These are phyloP conservation scores for Emydoidea blandingii DNA, from an alignment of 2,797 vertebrate species.

Conservation along the genomic window DNA sequence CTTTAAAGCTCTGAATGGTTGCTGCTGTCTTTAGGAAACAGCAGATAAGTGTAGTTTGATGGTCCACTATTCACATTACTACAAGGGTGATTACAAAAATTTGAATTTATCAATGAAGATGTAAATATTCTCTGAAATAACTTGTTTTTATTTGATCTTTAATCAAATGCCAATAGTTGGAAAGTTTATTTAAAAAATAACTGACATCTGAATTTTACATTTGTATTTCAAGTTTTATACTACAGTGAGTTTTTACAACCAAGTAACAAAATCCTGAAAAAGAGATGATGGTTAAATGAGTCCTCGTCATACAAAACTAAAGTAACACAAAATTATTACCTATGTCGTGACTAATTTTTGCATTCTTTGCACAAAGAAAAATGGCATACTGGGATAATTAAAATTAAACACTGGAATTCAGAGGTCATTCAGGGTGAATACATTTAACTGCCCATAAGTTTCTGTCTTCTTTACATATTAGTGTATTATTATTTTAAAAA, in stretches of 20 bases:
- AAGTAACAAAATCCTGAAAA: neutral
- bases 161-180: neutral
- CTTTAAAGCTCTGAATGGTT: neutral
- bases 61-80: neutral
- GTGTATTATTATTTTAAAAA: neutral
- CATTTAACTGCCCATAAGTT: neutral
- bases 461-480: neutral
- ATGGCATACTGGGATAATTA: neutral
- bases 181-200: neutral
- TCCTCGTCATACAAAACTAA: neutral
- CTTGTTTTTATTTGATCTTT: neutral
- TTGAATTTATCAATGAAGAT: neutral
- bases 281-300: neutral
- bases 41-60: neutral
- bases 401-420: neutral
- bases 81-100: neutral
- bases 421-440: neutral
- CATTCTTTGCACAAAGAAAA: neutral
- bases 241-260: neutral
- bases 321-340: neutral
- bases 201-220: neutral
- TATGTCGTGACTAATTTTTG: neutral
- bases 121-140: neutral
- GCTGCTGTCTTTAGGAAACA: neutral
- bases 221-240: neutral